These are phyloP conservation scores for Myocastor coypus DNA, from an alignment of 2,113 vertebrate genomes.

Conservation along the genomic window DNA sequence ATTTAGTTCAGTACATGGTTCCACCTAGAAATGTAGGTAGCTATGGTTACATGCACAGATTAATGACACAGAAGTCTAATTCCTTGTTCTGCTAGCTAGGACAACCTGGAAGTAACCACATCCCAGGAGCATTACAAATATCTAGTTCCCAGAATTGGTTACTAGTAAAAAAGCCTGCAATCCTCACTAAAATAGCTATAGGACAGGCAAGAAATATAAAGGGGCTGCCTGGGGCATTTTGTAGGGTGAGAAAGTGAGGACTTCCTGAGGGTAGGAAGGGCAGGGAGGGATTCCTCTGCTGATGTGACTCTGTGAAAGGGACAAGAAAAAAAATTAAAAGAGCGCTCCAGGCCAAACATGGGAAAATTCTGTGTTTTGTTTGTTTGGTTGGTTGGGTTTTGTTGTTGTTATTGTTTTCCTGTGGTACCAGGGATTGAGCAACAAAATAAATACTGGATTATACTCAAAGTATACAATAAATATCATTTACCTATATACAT, in stretches of 20 bases:
- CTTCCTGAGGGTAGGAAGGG: not conserved
- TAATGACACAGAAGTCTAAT: not conserved
- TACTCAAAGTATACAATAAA: not conserved
- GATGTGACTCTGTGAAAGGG: not conserved
- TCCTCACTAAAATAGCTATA: not conserved
- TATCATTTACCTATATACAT: not conserved
- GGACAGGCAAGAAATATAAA: not conserved
- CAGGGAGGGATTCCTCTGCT: not conserved
- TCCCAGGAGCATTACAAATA: not conserved
- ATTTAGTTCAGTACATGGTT: not conserved
- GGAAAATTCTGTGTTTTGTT: not conserved
- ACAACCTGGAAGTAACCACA: not conserved
- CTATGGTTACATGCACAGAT: not conserved
- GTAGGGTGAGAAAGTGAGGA: not conserved
- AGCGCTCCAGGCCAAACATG: not conserved
- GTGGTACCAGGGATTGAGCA: not conserved
- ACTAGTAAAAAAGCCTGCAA: not conserved
- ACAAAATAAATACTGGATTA: not conserved
- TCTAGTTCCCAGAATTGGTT: not conserved
- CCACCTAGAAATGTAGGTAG: not conserved
- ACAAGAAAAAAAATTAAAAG: not conserved
- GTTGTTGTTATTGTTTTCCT: too few species aligned
- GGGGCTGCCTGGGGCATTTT: not conserved
- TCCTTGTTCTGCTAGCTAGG: not conserved
- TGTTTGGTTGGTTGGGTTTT: too few species aligned